Evolutionary conservation across 2,797 vertebrate species (phyloP).

Genomic region (Sebastolobus alascanus): DNA sequence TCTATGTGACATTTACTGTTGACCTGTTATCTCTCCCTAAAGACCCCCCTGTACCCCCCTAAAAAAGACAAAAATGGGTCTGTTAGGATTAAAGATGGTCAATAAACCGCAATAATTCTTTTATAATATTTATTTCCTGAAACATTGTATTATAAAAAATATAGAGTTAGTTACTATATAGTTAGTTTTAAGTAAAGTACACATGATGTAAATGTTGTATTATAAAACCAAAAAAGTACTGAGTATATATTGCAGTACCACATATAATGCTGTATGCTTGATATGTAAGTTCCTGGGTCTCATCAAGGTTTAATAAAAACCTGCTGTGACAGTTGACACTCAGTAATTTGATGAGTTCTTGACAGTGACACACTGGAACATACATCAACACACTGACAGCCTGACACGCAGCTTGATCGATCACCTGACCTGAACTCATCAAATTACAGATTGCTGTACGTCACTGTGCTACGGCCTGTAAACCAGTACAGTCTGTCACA

Average conservation of each 20-base stretch:
- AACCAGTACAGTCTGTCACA: not conserved
- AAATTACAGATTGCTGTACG: not conserved
- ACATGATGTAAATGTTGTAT: conserved; percentile 19
- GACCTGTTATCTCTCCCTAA: too few species aligned
- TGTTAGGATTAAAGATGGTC: not conserved
- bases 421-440: not conserved
- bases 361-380: conserved; percentile 43
- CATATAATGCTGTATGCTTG: not conserved
- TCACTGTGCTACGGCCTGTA: not conserved
- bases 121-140: conserved; percentile 8
- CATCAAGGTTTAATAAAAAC: conserved; percentile 43
- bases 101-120: not conserved
- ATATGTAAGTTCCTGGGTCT: not conserved
- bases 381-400: conserved; percentile 38
- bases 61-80: too few species aligned
- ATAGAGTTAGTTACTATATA: not conserved
- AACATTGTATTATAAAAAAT: conserved; percentile 5
- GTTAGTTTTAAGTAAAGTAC: not conserved
- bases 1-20: too few species aligned
- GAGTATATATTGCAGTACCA: not conserved
- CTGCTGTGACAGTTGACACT: not conserved
- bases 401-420: conserved; percentile 14
- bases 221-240: not conserved
- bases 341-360: too few species aligned
- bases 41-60: too few species aligned